phyloP scores from a whole-genome alignment of 2,797 vertebrate genomes.

The Cebuella pygmaea region DNA sequence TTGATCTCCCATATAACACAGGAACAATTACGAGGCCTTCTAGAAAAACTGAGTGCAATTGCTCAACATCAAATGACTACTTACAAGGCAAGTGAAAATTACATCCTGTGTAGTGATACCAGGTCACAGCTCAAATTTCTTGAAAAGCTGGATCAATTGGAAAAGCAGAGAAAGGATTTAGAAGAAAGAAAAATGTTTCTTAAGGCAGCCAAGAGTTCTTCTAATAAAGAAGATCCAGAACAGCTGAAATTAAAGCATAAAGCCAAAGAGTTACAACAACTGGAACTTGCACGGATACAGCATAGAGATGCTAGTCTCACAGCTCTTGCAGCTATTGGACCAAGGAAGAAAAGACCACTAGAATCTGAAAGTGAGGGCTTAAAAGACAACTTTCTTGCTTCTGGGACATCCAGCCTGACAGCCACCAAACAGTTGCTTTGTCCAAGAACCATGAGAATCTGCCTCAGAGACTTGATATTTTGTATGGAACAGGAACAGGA shows the following conservation, averaged over 20 bases:
- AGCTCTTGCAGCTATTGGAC: constrained; percentile 95
- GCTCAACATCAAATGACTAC: constrained; percentile 90
- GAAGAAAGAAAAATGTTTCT: constrained; percentile 93
- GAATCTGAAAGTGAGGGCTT: constrained; percentile 86
- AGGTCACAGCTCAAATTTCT: constrained; percentile 94
- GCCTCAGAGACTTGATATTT: constrained; percentile 94
- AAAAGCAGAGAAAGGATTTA: constrained; percentile 92
- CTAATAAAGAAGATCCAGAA: constrained; percentile 93
- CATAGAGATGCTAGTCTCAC: constrained; percentile 94
- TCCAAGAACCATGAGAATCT: constrained; percentile 90
- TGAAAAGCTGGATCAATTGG: constrained; percentile 92
- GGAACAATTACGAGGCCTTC: constrained; percentile 91
- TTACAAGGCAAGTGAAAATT: constrained; percentile 90
- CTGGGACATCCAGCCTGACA: constrained; percentile 81
- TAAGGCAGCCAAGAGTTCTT: constrained; percentile 92
- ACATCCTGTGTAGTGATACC: constrained; percentile 88
- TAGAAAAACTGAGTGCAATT: constrained; percentile 92
- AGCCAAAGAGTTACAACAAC: constrained; percentile 96
- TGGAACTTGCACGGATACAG: constrained; percentile 93
- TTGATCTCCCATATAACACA: constrained; percentile 95
- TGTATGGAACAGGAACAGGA: constrained; percentile 94
- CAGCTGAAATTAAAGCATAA: constrained; percentile 94
- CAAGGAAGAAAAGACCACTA: constrained; percentile 92
- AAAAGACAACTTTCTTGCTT: constrained; percentile 72
- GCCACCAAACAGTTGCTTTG: constrained; percentile 84